A percentile compares a stretch with the other conserved stretches of the same genome.
These are phyloP conservation scores for Tenthredo mesomela DNA, from an alignment of 2,888 invertebrate genomes.

Conservation along the genomic window DNA sequence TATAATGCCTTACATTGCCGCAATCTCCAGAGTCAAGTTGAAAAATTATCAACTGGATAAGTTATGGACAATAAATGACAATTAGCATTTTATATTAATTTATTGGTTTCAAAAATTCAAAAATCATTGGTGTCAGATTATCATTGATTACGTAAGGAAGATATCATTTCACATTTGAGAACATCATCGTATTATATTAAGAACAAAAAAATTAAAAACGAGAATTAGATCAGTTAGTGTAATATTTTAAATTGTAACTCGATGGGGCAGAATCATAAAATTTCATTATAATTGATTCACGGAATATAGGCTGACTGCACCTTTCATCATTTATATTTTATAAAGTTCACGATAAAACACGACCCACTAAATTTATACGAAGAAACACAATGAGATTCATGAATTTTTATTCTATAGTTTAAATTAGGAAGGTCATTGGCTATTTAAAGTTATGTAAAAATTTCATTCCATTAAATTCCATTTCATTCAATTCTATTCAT, in stretches of 20 bases:
- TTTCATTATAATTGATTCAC: background rate
- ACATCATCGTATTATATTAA: no score
- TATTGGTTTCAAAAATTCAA: background rate
- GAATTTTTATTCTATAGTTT: constrained; percentile 1
- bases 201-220: no score
- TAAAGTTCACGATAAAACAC: constrained; percentile 4
- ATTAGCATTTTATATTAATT: background rate
- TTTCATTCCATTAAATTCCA: background rate
- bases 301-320: background rate
- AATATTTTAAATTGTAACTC: background rate
- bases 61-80: background rate
- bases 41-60: background rate
- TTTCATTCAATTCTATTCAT: background rate
- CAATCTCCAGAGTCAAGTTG: background rate
- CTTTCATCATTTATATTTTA: background rate
- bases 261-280: background rate
- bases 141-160: background rate
- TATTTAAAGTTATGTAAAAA: background rate
- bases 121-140: background rate
- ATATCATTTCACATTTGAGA: no score
- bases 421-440: constrained; percentile 10
- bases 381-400: constrained; percentile 15
- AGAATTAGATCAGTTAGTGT: background rate
- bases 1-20: background rate
- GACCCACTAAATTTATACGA: constrained; percentile 6